These are phyloP conservation scores for Cairina moschata DNA, from an alignment of 2,113 vertebrate species.

Conservation along the genomic window DNA sequence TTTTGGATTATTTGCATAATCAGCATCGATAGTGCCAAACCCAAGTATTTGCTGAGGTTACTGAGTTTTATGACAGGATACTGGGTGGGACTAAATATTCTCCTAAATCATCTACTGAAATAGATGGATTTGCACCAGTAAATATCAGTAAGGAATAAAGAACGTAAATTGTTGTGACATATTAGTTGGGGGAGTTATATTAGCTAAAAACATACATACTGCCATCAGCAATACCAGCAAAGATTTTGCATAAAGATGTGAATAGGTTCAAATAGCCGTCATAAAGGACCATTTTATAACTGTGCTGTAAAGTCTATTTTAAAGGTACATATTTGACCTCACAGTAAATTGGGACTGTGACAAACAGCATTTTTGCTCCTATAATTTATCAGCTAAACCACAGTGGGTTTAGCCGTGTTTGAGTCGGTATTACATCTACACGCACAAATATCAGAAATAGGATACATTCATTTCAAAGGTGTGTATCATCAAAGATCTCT, in stretches of 20 bases:
- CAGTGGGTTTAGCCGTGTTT: neutral
- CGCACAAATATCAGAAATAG: neutral
- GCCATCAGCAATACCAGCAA: neutral
- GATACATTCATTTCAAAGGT: constrained; percentile 1
- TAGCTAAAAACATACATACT: neutral
- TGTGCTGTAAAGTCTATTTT: neutral
- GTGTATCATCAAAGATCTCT: neutral
- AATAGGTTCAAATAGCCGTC: neutral
- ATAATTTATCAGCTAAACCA: neutral
- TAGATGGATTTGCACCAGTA: neutral
- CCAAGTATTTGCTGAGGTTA: neutral
- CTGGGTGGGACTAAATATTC: neutral
- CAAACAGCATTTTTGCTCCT: neutral
- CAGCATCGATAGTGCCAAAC: neutral
- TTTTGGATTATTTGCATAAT: neutral
- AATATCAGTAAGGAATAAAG: neutral
- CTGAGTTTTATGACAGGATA: neutral
- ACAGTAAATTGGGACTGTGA: neutral
- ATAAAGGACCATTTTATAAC: neutral
- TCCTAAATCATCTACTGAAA: neutral
- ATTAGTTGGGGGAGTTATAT: neutral
- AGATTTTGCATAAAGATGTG: constrained; percentile 1
- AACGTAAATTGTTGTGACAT: neutral
- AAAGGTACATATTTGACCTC: constrained; percentile 24
- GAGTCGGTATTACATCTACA: neutral